Conservation (phyloP, 2,113 vertebrate genomes). For the Australoheros scitulus region DNA sequence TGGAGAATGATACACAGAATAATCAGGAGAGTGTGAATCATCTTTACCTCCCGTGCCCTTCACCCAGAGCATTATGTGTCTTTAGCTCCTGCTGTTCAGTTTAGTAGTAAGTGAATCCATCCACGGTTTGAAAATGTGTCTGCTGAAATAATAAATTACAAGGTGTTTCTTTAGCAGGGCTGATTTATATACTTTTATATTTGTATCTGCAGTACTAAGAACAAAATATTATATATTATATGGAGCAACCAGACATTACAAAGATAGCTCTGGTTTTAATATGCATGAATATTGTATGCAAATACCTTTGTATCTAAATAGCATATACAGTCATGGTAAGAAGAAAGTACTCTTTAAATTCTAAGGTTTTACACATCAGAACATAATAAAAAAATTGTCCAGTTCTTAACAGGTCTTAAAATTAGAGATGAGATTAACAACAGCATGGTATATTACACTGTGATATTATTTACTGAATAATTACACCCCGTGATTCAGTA, state of each 20-base stretch:
- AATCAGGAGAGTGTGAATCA: slow-evolving; percentile 28
- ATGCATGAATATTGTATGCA: not conserved
- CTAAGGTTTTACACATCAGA: not conserved
- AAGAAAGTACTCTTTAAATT: not conserved
- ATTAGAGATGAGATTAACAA: not conserved
- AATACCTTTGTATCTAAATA: not conserved
- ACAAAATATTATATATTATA: not conserved
- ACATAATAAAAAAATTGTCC: not conserved
- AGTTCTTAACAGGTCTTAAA: not conserved
- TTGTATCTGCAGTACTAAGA: not conserved
- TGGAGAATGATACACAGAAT: slow-evolving; percentile 20
- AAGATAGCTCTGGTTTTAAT: not conserved
- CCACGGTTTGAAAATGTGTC: slow-evolving; percentile 23
- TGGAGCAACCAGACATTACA: not conserved
- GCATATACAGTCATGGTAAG: not conserved
- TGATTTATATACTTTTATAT: not conserved
- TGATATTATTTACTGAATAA: not conserved
- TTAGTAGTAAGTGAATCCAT: slow-evolving; percentile 23
- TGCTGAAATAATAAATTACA: slow-evolving; percentile 14
- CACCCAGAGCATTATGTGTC: slow-evolving; percentile 20
- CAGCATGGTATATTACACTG: not conserved
- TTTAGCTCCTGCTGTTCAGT: slow-evolving; percentile 41
- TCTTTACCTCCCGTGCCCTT: slow-evolving; percentile 38
- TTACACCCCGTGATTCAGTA: not conserved
- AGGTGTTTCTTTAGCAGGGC: slow-evolving; percentile 28